A percentile compares a stretch with the other conserved stretches of the same genome.
Evolutionary conservation across 1,140 invertebrate genomes (phyloP).

Genomic region (Bombus turneri): DNA sequence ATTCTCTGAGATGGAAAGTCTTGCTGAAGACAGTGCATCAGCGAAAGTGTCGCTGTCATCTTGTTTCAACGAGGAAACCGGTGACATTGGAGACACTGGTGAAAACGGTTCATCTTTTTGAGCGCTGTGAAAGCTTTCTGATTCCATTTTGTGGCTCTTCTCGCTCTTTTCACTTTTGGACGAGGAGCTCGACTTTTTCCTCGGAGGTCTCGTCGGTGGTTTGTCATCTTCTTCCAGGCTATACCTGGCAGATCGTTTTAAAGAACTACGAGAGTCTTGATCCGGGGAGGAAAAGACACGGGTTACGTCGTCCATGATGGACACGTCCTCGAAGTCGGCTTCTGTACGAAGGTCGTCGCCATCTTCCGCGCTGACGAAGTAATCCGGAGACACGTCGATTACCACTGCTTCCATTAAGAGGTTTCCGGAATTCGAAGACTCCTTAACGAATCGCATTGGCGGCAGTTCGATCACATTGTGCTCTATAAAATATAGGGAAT

Average conservation of each 20-base stretch:
- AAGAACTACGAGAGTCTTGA: constrained; percentile 65
- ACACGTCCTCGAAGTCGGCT: constrained; percentile 92
- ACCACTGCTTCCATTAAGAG: constrained; percentile 95
- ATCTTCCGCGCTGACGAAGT: constrained; percentile 89
- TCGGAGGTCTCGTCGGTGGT: constrained; percentile 71
- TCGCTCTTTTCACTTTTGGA: constrained; percentile 75
- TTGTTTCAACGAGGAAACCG: constrained; percentile 62
- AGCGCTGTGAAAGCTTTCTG: constrained; percentile 80
- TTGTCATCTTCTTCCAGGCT: constrained; percentile 57
- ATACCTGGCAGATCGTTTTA: constrained; percentile 55
- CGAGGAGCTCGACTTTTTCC: constrained; percentile 73
- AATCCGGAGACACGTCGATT: constrained; percentile 94
- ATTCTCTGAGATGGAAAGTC: constrained; percentile 61
- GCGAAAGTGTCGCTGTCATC: constrained; percentile 78
- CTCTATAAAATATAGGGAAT: constrained; percentile 80
- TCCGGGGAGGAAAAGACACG: constrained; percentile 67
- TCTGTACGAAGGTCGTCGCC: constrained; percentile 92
- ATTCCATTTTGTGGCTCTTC: constrained; percentile 68
- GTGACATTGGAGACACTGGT: constrained; percentile 54
- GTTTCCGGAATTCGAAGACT: constrained; percentile 93
- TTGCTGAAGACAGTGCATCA: constrained; percentile 74
- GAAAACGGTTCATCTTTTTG: constrained; percentile 64
- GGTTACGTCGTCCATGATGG: constrained; percentile 87
- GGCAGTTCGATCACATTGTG: constrained; percentile 94
- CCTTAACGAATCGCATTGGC: constrained; percentile 93